Base-by-base conservation (phyloP, 2,797 vertebrate species). In the Chloroceryle inda region DNA sequence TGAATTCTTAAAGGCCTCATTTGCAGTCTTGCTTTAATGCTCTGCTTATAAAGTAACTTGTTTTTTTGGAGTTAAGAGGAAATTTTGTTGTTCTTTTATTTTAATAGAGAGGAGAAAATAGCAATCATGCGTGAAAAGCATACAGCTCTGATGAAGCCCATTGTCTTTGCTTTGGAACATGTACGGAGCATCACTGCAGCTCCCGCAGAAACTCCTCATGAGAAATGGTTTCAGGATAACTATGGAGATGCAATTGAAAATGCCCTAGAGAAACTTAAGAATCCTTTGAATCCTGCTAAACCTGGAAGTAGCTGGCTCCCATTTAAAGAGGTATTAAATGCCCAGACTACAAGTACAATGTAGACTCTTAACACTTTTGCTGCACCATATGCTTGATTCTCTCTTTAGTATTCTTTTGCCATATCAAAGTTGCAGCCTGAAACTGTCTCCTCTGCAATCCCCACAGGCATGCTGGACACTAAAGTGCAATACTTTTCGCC, bases 121-220 rank as follows among this genome's bases (percentile, higher is more conserved):
- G 99, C 99, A 31, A 99, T 99, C 45, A 99, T 99, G 99, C 98
- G 99, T 18, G 99, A 99, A 88, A 99, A 99, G 97, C 99, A 99
- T 95, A 99, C 99, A 0, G 99, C 99, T 61, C 97, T 99, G 66
- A 99, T 99, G 99, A 99, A 99, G 61, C 99, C 99, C 2, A 99
- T 99, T 38, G 99, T 99, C 16, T 99, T 99, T 95, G 99, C 99
- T 37, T 85, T 99, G 98, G 99, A 99, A 67, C 99, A 99, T 0
- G 99, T 99, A 13, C 98, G 98, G 95, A 99, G 99, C 97, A 99
- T 99, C 97, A 99, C 99, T 1, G 98, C 99, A 0, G 98, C 99
- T 38, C 97, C 99, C 29, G 98, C 99, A 2, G 99, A 99, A 96
- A 99, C 99, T 0, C 99, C 99, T 4, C 99, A 99, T 27, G 99